Percentiles rank a stretch among this genome's conserved stretches.
phyloP scores from a whole-genome alignment of 2,113 vertebrate species.

The Athene noctua region DNA sequence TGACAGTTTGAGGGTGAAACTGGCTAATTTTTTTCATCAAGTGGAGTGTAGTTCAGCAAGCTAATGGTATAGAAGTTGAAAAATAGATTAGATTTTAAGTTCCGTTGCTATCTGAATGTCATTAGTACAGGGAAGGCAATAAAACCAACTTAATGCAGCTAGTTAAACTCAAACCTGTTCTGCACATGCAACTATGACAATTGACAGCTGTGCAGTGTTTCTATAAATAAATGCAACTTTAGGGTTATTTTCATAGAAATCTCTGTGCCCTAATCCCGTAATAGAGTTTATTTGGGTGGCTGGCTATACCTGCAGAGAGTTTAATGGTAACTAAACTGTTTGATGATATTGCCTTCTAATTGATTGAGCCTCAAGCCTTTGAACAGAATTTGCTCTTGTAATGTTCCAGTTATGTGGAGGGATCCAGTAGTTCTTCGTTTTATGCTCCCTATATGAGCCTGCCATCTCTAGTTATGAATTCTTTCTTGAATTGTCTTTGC shows the following conservation, averaged over 20 bases:
- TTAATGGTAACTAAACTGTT: background rate
- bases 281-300: background rate
- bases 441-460: background rate
- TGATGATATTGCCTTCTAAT: background rate
- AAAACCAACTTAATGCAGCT: background rate
- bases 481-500: background rate
- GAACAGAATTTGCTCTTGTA: background rate
- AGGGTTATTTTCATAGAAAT: background rate
- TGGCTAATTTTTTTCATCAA: background rate
- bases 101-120: background rate
- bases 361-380: background rate
- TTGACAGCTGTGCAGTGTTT: background rate
- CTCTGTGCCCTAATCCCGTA: background rate
- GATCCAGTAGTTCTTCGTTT: background rate
- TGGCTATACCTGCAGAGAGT: background rate
- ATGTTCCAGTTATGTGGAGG: background rate
- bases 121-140: background rate
- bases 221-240: background rate
- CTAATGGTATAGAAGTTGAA: background rate
- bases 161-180: background rate
- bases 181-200: background rate
- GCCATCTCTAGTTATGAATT: background rate
- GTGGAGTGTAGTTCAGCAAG: background rate
- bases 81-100: background rate
- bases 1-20: background rate